Percentiles rank a stretch among this genome's conserved stretches.
These are phyloP conservation scores for Agrochola lychnidis DNA, from an alignment of 2,888 invertebrate species.

Conservation along the genomic window DNA sequence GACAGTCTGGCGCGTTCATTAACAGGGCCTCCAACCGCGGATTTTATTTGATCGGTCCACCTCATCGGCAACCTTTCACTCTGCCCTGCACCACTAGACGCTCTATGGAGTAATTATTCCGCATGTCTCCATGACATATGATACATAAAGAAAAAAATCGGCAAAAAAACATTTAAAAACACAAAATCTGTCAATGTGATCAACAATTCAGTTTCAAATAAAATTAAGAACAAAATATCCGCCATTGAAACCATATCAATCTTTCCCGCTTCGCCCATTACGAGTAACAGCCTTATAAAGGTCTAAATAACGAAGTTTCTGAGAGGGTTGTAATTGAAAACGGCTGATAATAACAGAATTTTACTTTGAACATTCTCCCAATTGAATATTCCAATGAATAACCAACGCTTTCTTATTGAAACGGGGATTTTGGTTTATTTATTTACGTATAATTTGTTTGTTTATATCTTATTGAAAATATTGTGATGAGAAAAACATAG, in stretches of 20 bases:
- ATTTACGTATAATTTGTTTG: constrained; percentile 2
- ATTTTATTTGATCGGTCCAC: too few relatives aligned
- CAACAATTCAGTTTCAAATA: not conserved
- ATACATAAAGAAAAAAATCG: too few relatives aligned
- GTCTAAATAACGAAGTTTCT: constrained; percentile 62
- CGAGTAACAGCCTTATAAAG: constrained; percentile 45
- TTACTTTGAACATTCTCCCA: constrained; percentile 51
- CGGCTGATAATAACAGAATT: constrained; percentile 65
- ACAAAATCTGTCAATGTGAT: not conserved
- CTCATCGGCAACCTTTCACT: too few relatives aligned
- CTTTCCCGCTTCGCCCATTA: constrained; percentile 32
- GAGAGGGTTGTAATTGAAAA: constrained; percentile 69
- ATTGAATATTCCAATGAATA: constrained; percentile 48
- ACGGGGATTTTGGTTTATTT: constrained; percentile 24
- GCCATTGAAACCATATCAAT: constrained; percentile 28
- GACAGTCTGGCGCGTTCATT: too few relatives aligned
- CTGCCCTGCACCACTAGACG: too few relatives aligned
- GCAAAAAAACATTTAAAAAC: too few relatives aligned
- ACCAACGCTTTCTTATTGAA: constrained; percentile 36
- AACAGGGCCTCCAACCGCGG: too few relatives aligned
- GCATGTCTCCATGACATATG: too few relatives aligned
- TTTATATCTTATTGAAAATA: too few relatives aligned
- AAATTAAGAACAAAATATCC: constrained; percentile 4
- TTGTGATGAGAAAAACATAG: not conserved
- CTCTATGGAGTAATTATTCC: too few relatives aligned